Evolutionary conservation across 2,113 vertebrate genomes (phyloP), one percentile per base, ranked within the genome.

Genomic region (Mormoops blainvillei): DNA sequence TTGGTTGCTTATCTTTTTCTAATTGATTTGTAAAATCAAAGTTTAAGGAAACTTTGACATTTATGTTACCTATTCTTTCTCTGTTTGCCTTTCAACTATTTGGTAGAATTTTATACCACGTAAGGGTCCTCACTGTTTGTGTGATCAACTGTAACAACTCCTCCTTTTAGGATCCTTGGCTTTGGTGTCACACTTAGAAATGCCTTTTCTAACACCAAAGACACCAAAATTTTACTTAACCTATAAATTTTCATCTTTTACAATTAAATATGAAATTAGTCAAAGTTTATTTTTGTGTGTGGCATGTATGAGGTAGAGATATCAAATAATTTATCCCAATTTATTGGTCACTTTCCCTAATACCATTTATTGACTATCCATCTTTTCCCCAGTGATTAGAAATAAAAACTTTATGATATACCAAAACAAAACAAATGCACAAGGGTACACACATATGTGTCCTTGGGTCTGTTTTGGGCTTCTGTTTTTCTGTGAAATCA

Each of bases 241-340:
- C 24, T 67, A 45, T 28, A 63, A 12, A 61, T 93, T 63, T 89
- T 93, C 61, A 67, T 85, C 41, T 83, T 76, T 67, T 61, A 86
- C 48, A 91, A 70, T 84, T 87, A 89, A 95, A 89, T 90, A 43
- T 80, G 19, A 82, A 87, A 73, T 84, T 71, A 52, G 78, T 54
- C 56, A 54, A 56, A 84, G 93, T 61, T 58, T 70, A 45, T 70
- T 65, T 94, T 26, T 82, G 10, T 28, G 10, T 50, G 22, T 61
- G 58, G 5, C 3, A 6, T 31, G 28, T 19, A 58, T 48, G 31
- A 83, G 38, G 22, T 9, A 41, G 16, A 74, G 36, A 48, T 83
- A 73, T 28, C 24, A 74, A 81, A 92, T 33, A 9, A 2, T 73
- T 70, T 80, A 18, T 70, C 26, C 52, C 58, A 73, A 6, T 4